These are phyloP conservation scores for Anthopleura xanthogrammica DNA, from an alignment of 92 coral and sea anemone species.

Conservation along the genomic window DNA sequence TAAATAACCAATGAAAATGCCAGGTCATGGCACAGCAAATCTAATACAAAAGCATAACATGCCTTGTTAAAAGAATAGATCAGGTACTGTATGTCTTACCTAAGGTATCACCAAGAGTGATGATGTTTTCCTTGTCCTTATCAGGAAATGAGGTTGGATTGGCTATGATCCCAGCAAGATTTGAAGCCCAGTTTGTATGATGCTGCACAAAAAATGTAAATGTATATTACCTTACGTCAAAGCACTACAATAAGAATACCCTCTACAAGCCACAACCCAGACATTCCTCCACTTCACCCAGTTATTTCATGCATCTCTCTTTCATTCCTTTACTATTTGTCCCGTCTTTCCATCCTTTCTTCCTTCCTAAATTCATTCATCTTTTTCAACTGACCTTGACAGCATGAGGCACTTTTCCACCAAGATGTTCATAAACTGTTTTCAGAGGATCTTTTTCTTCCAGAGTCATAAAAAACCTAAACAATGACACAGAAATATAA, in stretches of 20 bases:
- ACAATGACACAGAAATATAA: not conserved
- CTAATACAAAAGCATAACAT: too few species aligned
- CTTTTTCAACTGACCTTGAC: slow-evolving; percentile 22
- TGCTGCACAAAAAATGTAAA: slow-evolving; percentile 29
- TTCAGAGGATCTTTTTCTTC: slow-evolving; percentile 64
- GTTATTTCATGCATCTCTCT: not conserved
- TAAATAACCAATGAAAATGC: not conserved
- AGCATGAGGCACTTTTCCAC: slow-evolving; percentile 56
- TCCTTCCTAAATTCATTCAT: not conserved
- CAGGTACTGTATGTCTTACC: slow-evolving; percentile 39
- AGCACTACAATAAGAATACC: not conserved
- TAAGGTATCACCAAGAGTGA: slow-evolving; percentile 68
- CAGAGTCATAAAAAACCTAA: slow-evolving; percentile 64
- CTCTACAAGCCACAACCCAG: not conserved
- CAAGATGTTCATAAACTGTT: slow-evolving; percentile 73
- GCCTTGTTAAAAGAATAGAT: not conserved
- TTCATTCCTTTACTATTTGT: not conserved
- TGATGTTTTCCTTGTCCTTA: slow-evolving; percentile 56
- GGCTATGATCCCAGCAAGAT: slow-evolving; percentile 89
- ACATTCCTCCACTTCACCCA: not conserved
- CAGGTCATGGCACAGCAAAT: too few species aligned
- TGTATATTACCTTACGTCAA: not conserved
- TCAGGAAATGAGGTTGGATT: slow-evolving; percentile 83
- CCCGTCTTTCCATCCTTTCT: not conserved
- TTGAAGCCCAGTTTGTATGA: slow-evolving; percentile 73